Conservation (phyloP, 2,888 invertebrate genomes). For the Herminia tarsipennalis region DNA sequence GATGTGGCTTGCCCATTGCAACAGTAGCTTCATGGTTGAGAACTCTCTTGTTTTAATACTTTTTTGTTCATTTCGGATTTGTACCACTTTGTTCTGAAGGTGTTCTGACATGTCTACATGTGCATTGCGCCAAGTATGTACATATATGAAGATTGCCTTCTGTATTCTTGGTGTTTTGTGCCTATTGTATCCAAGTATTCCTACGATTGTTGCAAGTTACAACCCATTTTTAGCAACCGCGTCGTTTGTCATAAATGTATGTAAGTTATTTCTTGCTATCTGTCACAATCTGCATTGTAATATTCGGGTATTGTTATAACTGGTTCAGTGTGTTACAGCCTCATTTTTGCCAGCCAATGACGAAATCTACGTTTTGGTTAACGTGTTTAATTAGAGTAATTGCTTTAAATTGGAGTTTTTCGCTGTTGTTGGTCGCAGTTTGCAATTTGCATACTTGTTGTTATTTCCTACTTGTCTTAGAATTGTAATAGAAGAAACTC, state of each 20-base stretch:
- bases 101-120: no score
- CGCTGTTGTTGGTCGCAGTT: slow-evolving; percentile 16
- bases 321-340: slow-evolving; percentile 35
- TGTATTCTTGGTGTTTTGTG: no score
- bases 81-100: neutral
- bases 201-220: slow-evolving; percentile 18
- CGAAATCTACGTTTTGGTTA: slow-evolving; percentile 35
- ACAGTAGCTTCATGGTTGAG: no score
- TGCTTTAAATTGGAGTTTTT: slow-evolving; percentile 31
- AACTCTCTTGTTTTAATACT: no score
- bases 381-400: slow-evolving; percentile 43
- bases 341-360: slow-evolving; percentile 32
- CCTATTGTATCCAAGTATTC: slow-evolving; percentile 17
- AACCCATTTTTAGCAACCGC: slow-evolving; percentile 31
- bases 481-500: no score
- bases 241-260: slow-evolving; percentile 35
- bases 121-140: no score
- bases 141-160: no score
- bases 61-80: no score
- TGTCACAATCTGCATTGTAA: slow-evolving; percentile 44
- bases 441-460: slow-evolving; percentile 3
- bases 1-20: no score
- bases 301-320: slow-evolving; percentile 38
- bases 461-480: slow-evolving; percentile 14
- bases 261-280: slow-evolving; percentile 34